Evolutionary conservation across 2,888 invertebrate genomes (phyloP).

Genomic region (Callyntrura guangdongensis): DNA sequence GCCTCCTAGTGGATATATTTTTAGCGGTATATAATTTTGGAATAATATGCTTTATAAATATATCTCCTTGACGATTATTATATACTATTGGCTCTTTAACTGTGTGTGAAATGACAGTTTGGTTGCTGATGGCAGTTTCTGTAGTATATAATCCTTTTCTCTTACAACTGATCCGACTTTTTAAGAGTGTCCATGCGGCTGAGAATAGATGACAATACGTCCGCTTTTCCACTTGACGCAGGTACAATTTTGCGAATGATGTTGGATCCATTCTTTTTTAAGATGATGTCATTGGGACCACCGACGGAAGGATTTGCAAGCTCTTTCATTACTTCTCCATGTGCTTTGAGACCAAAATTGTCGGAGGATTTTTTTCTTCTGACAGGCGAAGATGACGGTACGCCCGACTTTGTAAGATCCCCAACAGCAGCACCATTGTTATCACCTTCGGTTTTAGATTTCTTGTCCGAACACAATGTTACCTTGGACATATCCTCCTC

Average conservation of each 20-base stretch:
- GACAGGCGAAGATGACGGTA: constrained; percentile 32
- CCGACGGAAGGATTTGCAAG: background rate
- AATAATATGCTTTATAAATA: background rate
- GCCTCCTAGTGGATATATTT: background rate
- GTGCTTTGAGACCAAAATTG: background rate
- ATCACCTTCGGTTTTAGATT: constrained; percentile 34
- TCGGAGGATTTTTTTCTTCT: constrained; percentile 22
- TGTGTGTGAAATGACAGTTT: constrained; percentile 15
- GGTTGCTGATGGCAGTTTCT: constrained; percentile 52
- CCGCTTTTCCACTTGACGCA: constrained; percentile 79
- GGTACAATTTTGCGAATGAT: constrained; percentile 81
- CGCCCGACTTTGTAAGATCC: constrained; percentile 25
- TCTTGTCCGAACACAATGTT: background rate
- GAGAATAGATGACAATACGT: constrained; percentile 82
- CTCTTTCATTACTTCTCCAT: background rate
- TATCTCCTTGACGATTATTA: background rate
- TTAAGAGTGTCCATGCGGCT: constrained; percentile 81
- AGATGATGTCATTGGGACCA: constrained; percentile 80
- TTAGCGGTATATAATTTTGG: background rate
- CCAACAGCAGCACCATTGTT: constrained; percentile 17
- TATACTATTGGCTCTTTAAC: background rate
- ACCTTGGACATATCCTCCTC: constrained; percentile 3
- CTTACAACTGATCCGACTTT: constrained; percentile 73
- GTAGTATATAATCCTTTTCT: background rate
- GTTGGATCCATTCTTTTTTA: constrained; percentile 83